A percentile compares a stretch with the other conserved stretches of the same genome.
Evolutionary conservation across 1,140 invertebrate species (phyloP).

Genomic region (Mycetomoellerius zeteki): DNA sequence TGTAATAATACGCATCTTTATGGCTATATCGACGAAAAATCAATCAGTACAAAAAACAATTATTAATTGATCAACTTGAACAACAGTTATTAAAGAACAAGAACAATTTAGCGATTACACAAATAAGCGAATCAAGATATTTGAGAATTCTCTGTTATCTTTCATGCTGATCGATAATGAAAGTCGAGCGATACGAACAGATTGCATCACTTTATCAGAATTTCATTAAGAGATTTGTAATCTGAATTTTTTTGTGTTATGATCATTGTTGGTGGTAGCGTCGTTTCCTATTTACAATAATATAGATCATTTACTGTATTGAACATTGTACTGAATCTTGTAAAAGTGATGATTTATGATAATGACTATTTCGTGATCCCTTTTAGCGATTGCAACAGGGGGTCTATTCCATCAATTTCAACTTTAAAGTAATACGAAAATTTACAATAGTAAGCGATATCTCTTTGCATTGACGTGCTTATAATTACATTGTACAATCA

Average conservation of each 20-base stretch:
- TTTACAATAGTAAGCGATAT: too few relatives aligned
- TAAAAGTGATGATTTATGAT: not conserved
- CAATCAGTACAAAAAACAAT: not conserved
- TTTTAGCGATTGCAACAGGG: not conserved
- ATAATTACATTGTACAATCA: too few relatives aligned
- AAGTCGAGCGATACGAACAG: not conserved
- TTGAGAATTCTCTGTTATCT: not conserved
- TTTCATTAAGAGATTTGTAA: constrained; percentile 1
- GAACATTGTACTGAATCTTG: not conserved
- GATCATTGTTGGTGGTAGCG: not conserved
- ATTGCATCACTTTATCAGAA: constrained; percentile 1
- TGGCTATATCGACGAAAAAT: not conserved
- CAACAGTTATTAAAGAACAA: not conserved
- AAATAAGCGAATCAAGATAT: not conserved
- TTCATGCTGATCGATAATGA: not conserved
- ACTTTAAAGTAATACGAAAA: too few relatives aligned
- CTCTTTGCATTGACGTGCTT: too few relatives aligned
- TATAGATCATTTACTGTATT: too few relatives aligned
- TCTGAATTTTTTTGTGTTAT: not conserved
- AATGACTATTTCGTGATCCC: not conserved
- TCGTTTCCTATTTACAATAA: constrained; percentile 2
- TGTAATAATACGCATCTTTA: too few relatives aligned
- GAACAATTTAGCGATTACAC: not conserved
- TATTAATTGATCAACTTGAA: not conserved
- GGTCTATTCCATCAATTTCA: too few relatives aligned